These are phyloP conservation scores for Chascanopsetta lugubris DNA, from an alignment of 2,113 vertebrate species.

Conservation along the genomic window DNA sequence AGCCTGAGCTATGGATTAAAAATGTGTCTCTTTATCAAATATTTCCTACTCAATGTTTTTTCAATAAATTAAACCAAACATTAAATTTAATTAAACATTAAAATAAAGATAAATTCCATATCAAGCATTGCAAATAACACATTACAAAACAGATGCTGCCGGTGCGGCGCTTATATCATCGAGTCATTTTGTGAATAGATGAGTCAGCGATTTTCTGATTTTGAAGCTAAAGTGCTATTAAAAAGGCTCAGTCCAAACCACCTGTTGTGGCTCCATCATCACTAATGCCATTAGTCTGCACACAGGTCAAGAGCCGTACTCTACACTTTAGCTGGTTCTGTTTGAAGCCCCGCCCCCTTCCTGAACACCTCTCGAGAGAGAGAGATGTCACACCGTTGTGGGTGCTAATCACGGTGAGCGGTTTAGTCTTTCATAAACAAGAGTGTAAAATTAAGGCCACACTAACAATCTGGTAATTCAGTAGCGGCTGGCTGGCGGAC, in stretches of 20 bases:
- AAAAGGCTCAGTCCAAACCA: not conserved
- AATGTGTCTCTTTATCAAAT: too few relatives aligned
- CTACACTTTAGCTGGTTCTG: not conserved
- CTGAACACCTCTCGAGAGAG: constrained; percentile 32
- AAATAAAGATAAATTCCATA: too few relatives aligned
- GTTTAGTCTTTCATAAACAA: constrained; percentile 76
- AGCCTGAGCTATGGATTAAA: too few relatives aligned
- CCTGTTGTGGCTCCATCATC: constrained; percentile 40
- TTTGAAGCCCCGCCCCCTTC: not conserved
- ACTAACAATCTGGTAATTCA: constrained; percentile 73
- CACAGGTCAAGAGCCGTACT: not conserved
- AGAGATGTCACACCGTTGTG: constrained; percentile 71
- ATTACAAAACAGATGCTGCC: too few relatives aligned
- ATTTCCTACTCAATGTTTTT: too few relatives aligned
- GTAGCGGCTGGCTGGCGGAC: constrained; percentile 59
- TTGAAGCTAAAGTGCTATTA: not conserved
- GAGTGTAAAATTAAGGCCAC: constrained; percentile 75
- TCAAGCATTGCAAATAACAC: too few relatives aligned
- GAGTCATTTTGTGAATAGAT: too few relatives aligned
- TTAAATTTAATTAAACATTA: too few relatives aligned
- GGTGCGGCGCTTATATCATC: too few relatives aligned
- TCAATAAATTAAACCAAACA: too few relatives aligned
- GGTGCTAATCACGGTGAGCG: constrained; percentile 78
- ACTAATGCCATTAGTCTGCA: not conserved
- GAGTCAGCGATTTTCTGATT: not conserved